Percentiles rank a stretch among this genome's conserved stretches.
Evolutionary conservation across 2,113 vertebrate genomes (phyloP).

Genomic region (Vulpes vulpes): DNA sequence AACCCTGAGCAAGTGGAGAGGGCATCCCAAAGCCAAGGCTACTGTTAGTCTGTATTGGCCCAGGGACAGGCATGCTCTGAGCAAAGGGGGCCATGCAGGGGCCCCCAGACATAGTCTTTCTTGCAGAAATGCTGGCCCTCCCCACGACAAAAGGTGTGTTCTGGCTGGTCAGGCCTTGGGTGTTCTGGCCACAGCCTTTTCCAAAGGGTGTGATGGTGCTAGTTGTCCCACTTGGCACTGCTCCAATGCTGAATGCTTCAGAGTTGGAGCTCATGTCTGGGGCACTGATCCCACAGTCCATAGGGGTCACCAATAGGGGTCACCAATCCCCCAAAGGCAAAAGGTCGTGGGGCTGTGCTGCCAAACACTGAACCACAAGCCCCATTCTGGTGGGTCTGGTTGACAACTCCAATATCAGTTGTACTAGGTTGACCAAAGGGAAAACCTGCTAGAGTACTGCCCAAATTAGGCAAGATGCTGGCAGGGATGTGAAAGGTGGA

Average conservation of each 20-base stretch:
- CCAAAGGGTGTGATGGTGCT: conserved; percentile 81
- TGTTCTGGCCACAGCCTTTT: conserved; percentile 77
- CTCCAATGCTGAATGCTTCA: conserved; percentile 83
- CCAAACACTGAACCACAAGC: conserved; percentile 63
- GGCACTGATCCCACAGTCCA: conserved; percentile 55
- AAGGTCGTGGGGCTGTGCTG: conserved; percentile 84
- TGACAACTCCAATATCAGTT: conserved; percentile 73
- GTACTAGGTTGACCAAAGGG: conserved; percentile 72
- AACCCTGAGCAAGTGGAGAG: conserved; percentile 84
- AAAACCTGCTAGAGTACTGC: conserved; percentile 21
- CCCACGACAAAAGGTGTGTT: conserved; percentile 74
- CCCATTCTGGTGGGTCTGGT: conserved; percentile 82
- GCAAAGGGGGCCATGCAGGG: conserved; percentile 88
- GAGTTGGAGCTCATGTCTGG: background rate
- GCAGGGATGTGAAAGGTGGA: conserved; percentile 65
- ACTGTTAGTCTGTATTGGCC: conserved; percentile 38
- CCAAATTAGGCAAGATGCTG: background rate
- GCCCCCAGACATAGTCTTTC: conserved; percentile 89
- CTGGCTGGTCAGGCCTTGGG: conserved; percentile 75
- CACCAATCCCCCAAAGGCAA: conserved; percentile 87
- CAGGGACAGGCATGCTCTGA: conserved; percentile 83
- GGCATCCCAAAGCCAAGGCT: conserved; percentile 88
- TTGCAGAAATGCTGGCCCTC: conserved; percentile 82
- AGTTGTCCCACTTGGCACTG: background rate
- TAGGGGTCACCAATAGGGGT: conserved; percentile 72